phyloP scores from a whole-genome alignment of 2,797 vertebrate genomes.

The Percopsis omiscomaycus region DNA sequence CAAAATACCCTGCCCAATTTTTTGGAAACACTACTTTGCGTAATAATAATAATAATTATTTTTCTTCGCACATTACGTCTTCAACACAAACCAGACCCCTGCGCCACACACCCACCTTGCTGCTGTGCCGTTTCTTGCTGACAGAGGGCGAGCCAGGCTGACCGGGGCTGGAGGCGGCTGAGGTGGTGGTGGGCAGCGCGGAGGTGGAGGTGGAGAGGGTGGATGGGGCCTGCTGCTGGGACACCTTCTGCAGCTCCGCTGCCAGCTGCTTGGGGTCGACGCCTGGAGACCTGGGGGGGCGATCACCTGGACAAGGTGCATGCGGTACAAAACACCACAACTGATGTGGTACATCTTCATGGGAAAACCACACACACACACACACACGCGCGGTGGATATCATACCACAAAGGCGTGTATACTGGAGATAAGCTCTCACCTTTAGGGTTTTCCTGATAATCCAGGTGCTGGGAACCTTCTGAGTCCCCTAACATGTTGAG shows the following conservation, averaged over 20 bases:
- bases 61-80: neutral
- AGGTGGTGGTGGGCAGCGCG: constrained; percentile 81
- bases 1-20: no score
- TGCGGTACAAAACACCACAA: constrained; percentile 8
- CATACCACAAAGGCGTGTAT: neutral
- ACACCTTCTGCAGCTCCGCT: constrained; percentile 95
- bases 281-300: constrained; percentile 90
- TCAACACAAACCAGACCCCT: neutral
- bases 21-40: no score
- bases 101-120: constrained; percentile 55
- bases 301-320: constrained; percentile 78
- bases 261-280: constrained; percentile 96
- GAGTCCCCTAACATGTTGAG: constrained; percentile 93
- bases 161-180: constrained; percentile 89
- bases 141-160: constrained; percentile 94
- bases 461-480: constrained; percentile 86
- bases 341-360: no score
- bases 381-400: constrained; percentile 21
- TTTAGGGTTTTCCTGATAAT: constrained; percentile 87
- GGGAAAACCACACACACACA: constrained; percentile 5
- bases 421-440: constrained; percentile 62
- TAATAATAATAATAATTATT: no score
- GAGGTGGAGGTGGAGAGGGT: constrained; percentile 56
- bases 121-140: constrained; percentile 95
- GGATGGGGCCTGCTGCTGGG: constrained; percentile 84